These are phyloP conservation scores for Galemys pyrenaicus DNA, from an alignment of 2,113 vertebrate species.

Conservation along the genomic window DNA sequence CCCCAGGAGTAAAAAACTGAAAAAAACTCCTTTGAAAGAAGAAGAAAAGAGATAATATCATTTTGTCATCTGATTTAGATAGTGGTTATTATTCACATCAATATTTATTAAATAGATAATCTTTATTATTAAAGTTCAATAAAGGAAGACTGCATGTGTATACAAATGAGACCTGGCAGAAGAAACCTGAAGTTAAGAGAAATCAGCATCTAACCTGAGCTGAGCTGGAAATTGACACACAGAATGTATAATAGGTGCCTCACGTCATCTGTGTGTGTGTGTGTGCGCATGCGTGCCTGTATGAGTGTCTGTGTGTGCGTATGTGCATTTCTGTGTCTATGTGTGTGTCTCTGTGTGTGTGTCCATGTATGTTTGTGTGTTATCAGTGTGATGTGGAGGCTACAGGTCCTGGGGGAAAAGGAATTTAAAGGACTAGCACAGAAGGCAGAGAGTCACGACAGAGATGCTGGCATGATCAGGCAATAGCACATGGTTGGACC, in stretches of 20 bases:
- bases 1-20: not conserved
- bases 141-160: not conserved
- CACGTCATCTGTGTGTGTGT: not conserved
- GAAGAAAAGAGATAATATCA: not conserved
- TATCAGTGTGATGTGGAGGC: not conserved
- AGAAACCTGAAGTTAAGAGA: not conserved
- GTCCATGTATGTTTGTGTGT: not conserved
- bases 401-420: not conserved
- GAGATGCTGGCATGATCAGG: fast-evolving
- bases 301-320: not conserved
- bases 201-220: not conserved
- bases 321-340: not conserved
- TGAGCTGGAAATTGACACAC: not conserved
- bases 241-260: not conserved
- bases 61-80: not conserved
- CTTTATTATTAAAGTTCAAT: not conserved
- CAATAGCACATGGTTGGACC: not conserved
- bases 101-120: not conserved
- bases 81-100: not conserved
- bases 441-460: fast-evolving
- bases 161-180: not conserved
- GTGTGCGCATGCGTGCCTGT: not conserved
- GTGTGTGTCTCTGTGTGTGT: too few relatives aligned
- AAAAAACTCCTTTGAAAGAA: not conserved
- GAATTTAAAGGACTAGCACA: not conserved